Percentiles rank a stretch among this genome's conserved stretches.
Evolutionary conservation across 2,888 invertebrate species (phyloP).

Genomic region (Pheosia tremula): DNA sequence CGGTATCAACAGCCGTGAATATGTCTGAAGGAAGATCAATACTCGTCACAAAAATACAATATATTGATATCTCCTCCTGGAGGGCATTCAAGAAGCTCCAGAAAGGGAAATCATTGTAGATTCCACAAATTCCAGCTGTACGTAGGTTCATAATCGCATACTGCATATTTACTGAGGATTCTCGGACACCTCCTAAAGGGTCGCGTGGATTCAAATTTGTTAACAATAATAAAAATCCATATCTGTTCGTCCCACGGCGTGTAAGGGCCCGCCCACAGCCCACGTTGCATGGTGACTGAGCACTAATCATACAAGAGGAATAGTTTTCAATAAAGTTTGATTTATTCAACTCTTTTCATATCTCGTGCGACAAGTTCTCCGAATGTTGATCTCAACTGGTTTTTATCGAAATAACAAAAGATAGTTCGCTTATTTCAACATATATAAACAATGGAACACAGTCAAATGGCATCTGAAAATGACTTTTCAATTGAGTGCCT

Average conservation of each 20-base stretch:
- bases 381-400: constrained; percentile 14
- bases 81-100: no score
- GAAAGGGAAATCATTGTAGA: no score
- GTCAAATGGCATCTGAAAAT: not conserved
- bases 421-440: not conserved
- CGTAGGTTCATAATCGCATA: not conserved
- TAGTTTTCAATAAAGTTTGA: constrained; percentile 62
- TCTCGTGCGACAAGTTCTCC: constrained; percentile 34
- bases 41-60: no score
- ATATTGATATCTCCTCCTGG: no score
- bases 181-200: constrained; percentile 9
- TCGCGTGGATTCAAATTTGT: constrained; percentile 48
- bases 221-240: constrained; percentile 55
- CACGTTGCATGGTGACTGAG: constrained; percentile 54
- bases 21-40: no score
- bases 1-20: no score
- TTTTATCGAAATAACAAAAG: not conserved
- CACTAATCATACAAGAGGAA: constrained; percentile 59
- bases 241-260: constrained; percentile 58
- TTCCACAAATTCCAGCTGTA: not conserved
- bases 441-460: not conserved
- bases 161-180: constrained; percentile 1
- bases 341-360: constrained; percentile 60
- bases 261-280: constrained; percentile 58
- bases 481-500: constrained; percentile 24